These are phyloP conservation scores for Lepidurus couesii DNA, from an alignment of 1,140 invertebrate species.

Conservation along the genomic window DNA sequence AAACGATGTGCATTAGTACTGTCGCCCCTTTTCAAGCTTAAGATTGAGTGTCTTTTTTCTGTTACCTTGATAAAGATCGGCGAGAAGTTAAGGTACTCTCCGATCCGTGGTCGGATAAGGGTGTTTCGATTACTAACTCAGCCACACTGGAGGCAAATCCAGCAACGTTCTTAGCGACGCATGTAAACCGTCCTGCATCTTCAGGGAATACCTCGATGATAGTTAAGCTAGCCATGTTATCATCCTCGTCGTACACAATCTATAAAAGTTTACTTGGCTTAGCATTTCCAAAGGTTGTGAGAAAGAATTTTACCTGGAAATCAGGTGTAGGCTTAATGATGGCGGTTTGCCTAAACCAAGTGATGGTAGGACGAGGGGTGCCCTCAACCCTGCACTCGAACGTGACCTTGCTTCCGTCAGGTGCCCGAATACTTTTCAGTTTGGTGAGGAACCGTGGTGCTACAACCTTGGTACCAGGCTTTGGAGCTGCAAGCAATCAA, in stretches of 20 bases:
- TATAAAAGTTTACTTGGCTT: constrained; percentile 46
- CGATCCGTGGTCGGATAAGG: constrained; percentile 79
- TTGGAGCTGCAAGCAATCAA: constrained; percentile 58
- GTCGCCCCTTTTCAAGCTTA: background rate
- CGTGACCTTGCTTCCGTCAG: constrained; percentile 79
- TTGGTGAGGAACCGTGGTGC: constrained; percentile 81
- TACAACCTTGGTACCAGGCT: constrained; percentile 63
- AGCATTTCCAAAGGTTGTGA: background rate
- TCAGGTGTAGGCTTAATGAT: constrained; percentile 84
- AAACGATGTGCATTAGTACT: background rate
- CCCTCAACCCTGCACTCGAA: constrained; percentile 89
- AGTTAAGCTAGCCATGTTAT: constrained; percentile 80
- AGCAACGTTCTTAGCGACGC: constrained; percentile 88
- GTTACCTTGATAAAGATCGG: constrained; percentile 39
- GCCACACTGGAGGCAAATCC: constrained; percentile 89
- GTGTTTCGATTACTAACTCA: constrained; percentile 78
- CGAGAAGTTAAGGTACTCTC: constrained; percentile 57
- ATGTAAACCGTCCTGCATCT: constrained; percentile 93
- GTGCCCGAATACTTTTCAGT: constrained; percentile 70
- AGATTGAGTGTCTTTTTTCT: background rate
- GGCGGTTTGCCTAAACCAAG: constrained; percentile 88
- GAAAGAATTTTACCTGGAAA: constrained; percentile 53
- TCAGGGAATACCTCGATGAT: constrained; percentile 95
- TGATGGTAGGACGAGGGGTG: constrained; percentile 79
- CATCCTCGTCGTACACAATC: constrained; percentile 84